phyloP scores from a whole-genome alignment of 1,140 invertebrate genomes.

The Heliconius hewitsoni region DNA sequence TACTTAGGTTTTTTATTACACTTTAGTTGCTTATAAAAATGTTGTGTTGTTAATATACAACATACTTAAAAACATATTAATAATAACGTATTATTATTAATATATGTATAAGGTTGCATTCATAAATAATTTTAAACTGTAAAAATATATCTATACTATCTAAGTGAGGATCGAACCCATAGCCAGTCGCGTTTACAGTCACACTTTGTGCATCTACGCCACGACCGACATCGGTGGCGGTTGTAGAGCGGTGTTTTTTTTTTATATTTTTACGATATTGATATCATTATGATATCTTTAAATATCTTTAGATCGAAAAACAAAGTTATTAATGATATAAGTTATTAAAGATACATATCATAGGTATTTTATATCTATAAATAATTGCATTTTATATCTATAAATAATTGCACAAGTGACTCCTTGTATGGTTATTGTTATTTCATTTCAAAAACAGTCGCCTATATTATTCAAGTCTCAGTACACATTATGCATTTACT shows the following conservation, averaged over 20 bases:
- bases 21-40: background rate
- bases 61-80: background rate
- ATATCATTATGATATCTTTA: background rate
- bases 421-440: constrained; percentile 14
- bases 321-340: background rate
- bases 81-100: background rate
- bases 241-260: no score
- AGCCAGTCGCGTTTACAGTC: no score
- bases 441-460: no score
- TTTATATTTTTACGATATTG: no score
- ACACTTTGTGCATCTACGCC: no score
- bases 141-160: no score
- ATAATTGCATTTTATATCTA: constrained; percentile 23
- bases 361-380: constrained; percentile 2
- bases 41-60: background rate
- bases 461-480: background rate
- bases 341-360: background rate
- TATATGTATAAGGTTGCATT: no score
- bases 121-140: no score
- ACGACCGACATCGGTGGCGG: no score
- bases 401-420: constrained; percentile 34
- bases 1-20: background rate
- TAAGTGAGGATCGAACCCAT: no score
- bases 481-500: constrained; percentile 9
- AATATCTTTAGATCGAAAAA: background rate